These are phyloP conservation scores for Melanaphis sacchari DNA, from an alignment of 1,140 invertebrate species.

Conservation along the genomic window DNA sequence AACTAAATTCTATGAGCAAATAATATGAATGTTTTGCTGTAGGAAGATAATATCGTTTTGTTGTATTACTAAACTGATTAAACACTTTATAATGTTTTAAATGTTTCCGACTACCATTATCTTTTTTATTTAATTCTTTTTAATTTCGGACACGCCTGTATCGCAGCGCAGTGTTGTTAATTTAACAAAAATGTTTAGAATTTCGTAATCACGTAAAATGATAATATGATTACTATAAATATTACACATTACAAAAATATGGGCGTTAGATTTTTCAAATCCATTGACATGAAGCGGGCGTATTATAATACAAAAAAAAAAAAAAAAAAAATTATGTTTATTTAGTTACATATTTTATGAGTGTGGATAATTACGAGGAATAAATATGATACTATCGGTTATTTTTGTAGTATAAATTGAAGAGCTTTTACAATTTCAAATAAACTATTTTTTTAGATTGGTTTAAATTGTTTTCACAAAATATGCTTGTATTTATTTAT, in stretches of 20 bases:
- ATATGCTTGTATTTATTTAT: no score
- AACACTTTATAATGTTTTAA: not conserved
- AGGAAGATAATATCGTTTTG: not conserved
- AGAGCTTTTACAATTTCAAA: no score
- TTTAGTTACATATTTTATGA: no score
- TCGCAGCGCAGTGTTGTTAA: not conserved
- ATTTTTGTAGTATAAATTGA: no score
- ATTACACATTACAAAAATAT: not conserved
- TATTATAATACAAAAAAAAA: not conserved
- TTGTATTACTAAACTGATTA: not conserved
- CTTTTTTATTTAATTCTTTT: not conserved
- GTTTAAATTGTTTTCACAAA: no score
- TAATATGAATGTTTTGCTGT: not conserved
- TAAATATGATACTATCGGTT: not conserved
- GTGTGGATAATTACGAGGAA: no score
- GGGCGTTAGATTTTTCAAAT: not conserved
- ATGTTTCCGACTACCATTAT: not conserved
- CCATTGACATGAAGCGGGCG: not conserved
- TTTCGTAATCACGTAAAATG: not conserved
- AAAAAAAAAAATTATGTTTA: not conserved
- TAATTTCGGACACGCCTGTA: not conserved
- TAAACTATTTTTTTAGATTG: no score
- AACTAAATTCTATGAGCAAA: not conserved
- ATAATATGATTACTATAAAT: not conserved
- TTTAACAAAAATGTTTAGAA: not conserved